phyloP scores from a whole-genome alignment of 1,140 invertebrate genomes.

The Orius laevigatus region DNA sequence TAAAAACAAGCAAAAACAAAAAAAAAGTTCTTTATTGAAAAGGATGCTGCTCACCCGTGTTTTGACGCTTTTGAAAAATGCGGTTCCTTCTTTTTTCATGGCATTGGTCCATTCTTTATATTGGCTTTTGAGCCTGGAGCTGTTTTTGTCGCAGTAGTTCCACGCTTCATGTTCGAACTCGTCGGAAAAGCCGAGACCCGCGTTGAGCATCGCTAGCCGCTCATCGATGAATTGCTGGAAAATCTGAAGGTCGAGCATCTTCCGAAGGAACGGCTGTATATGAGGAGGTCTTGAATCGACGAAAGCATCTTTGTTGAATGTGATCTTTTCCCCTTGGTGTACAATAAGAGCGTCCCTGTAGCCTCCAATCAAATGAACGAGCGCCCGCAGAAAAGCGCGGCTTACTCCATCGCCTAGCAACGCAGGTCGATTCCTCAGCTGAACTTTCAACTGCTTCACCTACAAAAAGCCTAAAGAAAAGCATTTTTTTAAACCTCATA shows the following conservation, averaged over 20 bases:
- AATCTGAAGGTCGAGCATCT: constrained; percentile 85
- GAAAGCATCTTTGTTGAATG: constrained; percentile 72
- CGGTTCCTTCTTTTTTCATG: constrained; percentile 46
- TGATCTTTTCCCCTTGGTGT: constrained; percentile 62
- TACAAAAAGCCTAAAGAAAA: constrained; percentile 25
- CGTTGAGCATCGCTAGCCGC: constrained; percentile 73
- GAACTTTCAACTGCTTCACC: constrained; percentile 48
- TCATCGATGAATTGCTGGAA: constrained; percentile 95
- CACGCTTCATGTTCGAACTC: constrained; percentile 86
- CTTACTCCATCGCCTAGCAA: constrained; percentile 78
- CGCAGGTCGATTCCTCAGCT: constrained; percentile 47
- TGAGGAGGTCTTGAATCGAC: constrained; percentile 60
- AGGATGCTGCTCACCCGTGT: constrained; percentile 37
- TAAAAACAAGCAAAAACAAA: constrained; percentile 18
- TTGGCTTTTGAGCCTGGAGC: constrained; percentile 56
- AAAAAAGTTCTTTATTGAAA: constrained; percentile 1
- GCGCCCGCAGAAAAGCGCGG: constrained; percentile 70
- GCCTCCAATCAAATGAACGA: constrained; percentile 83
- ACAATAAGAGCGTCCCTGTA: constrained; percentile 81
- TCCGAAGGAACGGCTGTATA: constrained; percentile 73
- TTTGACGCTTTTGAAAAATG: constrained; percentile 58
- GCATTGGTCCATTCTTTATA: constrained; percentile 55
- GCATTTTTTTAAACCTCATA: constrained; percentile 19
- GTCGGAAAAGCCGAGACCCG: constrained; percentile 77
- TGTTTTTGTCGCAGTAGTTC: constrained; percentile 65